Evolutionary conservation across 2,888 invertebrate genomes (phyloP), one percentile per base, ranked within the genome.

Genomic region (Acanthosepion lycidas): DNA sequence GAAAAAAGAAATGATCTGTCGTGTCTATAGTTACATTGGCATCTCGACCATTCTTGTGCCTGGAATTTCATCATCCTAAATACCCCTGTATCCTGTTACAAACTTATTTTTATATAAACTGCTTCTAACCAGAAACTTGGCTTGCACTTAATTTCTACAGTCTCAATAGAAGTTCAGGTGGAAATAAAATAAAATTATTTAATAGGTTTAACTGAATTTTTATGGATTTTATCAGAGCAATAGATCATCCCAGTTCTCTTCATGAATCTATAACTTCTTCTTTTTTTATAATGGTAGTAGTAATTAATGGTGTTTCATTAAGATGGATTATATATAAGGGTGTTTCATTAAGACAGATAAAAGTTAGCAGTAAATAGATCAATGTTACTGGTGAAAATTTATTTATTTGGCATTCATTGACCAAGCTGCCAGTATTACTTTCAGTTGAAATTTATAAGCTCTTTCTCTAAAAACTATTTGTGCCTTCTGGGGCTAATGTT

Each of bases 1-100:
- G 78, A n/a, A 33, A n/a, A n/a, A 78, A n/a, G n/a, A 28, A n/a
- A 15, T 33, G 78, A 78, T n/a, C 9, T 18, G 4, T n/a, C 15
- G n/a, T 78, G 78, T 78, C 78, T 78, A 78, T n/a, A n/a, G n/a
- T 78, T 78, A 78, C 78, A 78, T 78, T 78, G 78, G 78, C 78
- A 78, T n/a, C 78, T 15, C n/a, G n/a, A 78, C 78, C n/a, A 78
- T 78, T 78, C 78, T n/a, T n/a, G n/a, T 78, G 78, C 15, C n/a
- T 78, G 9, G n/a, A n/a, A n/a, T 78, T 78, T 78, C n/a, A 78
- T 78, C 78, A n/a, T n/a, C n/a, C n/a, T 2, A 78, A 78, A 78
- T 78, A 78, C 33, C 9, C 78, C 33, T 78, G 78, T 78, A 78
- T 78, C 78, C 33, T 78, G 78, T n/a, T 78, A 78, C n/a, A n/a